Evolutionary conservation across 2,113 vertebrate species (phyloP), one percentile per base, ranked within the genome.

Genomic region (Saccopteryx bilineata): DNA sequence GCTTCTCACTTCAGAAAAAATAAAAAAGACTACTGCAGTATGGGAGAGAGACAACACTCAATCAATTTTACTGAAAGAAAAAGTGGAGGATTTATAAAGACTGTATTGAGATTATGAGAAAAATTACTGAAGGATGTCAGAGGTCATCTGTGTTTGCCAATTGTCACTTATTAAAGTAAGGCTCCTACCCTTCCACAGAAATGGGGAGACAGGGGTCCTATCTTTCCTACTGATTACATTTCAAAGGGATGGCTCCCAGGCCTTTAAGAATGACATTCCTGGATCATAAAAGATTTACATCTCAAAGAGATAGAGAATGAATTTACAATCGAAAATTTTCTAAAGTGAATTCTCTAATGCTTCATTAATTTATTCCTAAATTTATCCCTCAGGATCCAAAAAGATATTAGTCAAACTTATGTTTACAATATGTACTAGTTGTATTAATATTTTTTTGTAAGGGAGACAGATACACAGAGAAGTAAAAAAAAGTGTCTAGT

Each of bases 291-390:
- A 81, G 14, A 86, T 66, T 86, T 50, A 39, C 9, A 88, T 80
- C 21, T 80, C 66, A 75, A 65, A 87, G 17, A 28, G 8, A 3
- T 21, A 84, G 8, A 88, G 17, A 65, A 69, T 84, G 8, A 65
- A 54, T 63, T 24, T 14, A 89, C 26, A 24, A 56, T 9, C 11
- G 15, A 13, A 97, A 58, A 8, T 52, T 92, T 84, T 60, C 17
- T 63, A 80, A 87, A 24, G 7, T 33, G 80, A 46, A 54, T 88
- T 1, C 5, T 85, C 21, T 71, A 54, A 54, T 68, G 19, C 21
- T 85, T 76, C 21, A 26, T 93, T 24, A 91, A n/a, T 48, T n/a
- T 76, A 71, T 33, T 76, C 9, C 56, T 58, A 75, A 75, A 68
- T 72, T 68, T 85, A 63, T 52, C 31, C 63, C 66, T 85, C 48